A percentile compares a stretch with the other conserved stretches of the same genome.
Evolutionary conservation across 2,113 vertebrate genomes (phyloP).

Genomic region (Camarhynchus parvulus): DNA sequence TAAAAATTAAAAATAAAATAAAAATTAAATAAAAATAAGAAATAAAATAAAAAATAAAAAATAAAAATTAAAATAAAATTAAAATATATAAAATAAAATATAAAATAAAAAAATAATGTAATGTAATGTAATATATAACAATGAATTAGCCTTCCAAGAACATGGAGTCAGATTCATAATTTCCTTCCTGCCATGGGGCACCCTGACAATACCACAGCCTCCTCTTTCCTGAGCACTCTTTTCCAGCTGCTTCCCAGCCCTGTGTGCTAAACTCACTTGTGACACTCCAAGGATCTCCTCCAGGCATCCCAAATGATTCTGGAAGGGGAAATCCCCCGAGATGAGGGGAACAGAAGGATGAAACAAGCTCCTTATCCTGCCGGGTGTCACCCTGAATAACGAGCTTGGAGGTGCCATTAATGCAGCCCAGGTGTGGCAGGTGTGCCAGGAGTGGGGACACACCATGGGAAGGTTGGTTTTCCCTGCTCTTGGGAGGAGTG

Average conservation of each 20-base stretch:
- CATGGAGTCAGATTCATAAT: too few relatives aligned
- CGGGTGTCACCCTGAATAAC: not conserved
- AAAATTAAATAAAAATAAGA: too few relatives aligned
- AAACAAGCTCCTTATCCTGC: not conserved
- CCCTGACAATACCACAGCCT: too few relatives aligned
- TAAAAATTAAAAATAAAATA: too few relatives aligned
- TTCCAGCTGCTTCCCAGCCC: not conserved
- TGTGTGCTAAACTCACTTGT: not conserved
- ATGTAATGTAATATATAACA: too few relatives aligned
- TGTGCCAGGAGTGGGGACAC: not conserved
- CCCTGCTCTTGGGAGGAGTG: not conserved
- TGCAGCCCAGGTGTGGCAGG: not conserved
- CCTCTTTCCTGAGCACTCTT: not conserved
- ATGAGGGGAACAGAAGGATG: not conserved
- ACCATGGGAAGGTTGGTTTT: accelerated
- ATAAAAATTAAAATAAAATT: too few relatives aligned
- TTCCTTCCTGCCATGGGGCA: too few relatives aligned
- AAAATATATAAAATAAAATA: too few relatives aligned
- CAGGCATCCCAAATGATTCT: not conserved
- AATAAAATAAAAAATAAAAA: too few relatives aligned
- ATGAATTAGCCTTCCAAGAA: too few relatives aligned
- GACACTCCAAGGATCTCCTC: not conserved
- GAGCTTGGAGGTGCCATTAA: accelerated
- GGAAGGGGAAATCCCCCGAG: not conserved
- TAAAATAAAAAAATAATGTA: too few relatives aligned